These are phyloP conservation scores for Monochamus saltuarius DNA, from an alignment of 1,140 invertebrate species.

Conservation along the genomic window DNA sequence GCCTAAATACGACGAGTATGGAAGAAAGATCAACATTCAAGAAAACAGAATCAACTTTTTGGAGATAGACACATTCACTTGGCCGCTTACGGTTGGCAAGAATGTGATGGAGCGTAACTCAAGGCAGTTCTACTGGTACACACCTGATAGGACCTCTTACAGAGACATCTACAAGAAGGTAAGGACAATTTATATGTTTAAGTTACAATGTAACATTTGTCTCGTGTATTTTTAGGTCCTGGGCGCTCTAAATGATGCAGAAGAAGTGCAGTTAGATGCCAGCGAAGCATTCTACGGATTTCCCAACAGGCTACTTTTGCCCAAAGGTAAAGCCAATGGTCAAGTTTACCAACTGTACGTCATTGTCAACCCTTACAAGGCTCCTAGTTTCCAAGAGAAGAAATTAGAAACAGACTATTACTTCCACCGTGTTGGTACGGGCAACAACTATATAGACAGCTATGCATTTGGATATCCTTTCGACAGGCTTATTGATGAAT, in stretches of 20 bases:
- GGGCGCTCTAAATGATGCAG: slow-evolving; percentile 17
- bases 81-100: slow-evolving; percentile 62
- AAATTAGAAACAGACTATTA: slow-evolving; percentile 7
- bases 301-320: slow-evolving; percentile 55
- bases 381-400: slow-evolving; percentile 27
- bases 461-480: slow-evolving; percentile 52
- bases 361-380: slow-evolving; percentile 57
- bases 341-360: slow-evolving; percentile 65
- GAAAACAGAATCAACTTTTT: slow-evolving; percentile 61
- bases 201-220: slow-evolving; percentile 55
- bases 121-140: slow-evolving; percentile 61
- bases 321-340: slow-evolving; percentile 66
- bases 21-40: slow-evolving; percentile 52
- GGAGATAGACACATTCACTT: slow-evolving; percentile 57
- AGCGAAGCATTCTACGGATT: background rate
- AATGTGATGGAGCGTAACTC: slow-evolving; percentile 69
- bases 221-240: slow-evolving; percentile 50
- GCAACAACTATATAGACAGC: slow-evolving; percentile 34
- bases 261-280: slow-evolving; percentile 1
- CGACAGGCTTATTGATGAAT: slow-evolving; percentile 46
- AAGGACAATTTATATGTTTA: slow-evolving; percentile 52
- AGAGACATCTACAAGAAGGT: slow-evolving; percentile 61
- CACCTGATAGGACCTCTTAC: slow-evolving; percentile 63
- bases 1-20: slow-evolving; percentile 65
- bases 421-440: slow-evolving; percentile 54